phyloP scores from a whole-genome alignment of 2,113 vertebrate species.

The Centrocercus urophasianus region DNA sequence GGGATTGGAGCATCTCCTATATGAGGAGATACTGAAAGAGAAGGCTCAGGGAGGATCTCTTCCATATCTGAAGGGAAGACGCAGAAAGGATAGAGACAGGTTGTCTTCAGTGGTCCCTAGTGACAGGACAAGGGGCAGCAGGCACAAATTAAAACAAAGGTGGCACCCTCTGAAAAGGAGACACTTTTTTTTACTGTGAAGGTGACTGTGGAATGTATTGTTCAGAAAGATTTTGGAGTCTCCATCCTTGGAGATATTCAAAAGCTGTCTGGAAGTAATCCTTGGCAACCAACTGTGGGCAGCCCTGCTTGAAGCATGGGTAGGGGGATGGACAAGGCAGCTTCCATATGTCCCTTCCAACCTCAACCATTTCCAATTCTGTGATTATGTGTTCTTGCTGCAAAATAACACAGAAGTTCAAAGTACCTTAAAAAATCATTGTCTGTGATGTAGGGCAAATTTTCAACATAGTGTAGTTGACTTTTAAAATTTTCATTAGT shows the following conservation, averaged over 20 bases:
- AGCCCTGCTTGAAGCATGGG: background rate
- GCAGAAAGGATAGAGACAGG: background rate
- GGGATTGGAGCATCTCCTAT: background rate
- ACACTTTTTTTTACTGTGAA: background rate
- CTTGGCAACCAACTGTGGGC: background rate
- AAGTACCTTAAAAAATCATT: background rate
- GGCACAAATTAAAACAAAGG: background rate
- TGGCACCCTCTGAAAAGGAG: background rate
- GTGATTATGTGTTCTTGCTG: background rate
- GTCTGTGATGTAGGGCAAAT: background rate
- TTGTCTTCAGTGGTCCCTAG: background rate
- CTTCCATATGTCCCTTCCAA: background rate
- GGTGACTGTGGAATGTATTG: background rate
- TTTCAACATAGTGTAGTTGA: background rate
- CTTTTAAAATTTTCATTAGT: constrained; percentile 1
- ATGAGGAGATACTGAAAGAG: background rate
- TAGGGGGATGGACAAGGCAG: background rate
- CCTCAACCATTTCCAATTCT: background rate
- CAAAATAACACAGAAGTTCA: background rate
- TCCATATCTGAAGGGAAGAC: background rate
- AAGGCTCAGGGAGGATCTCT: background rate
- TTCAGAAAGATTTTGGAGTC: background rate
- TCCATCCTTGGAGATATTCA: background rate
- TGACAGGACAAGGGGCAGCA: background rate
- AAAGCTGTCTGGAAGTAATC: background rate